phyloP scores from a whole-genome alignment of 2,888 invertebrate genomes.

The Drosophila yooni region DNA sequence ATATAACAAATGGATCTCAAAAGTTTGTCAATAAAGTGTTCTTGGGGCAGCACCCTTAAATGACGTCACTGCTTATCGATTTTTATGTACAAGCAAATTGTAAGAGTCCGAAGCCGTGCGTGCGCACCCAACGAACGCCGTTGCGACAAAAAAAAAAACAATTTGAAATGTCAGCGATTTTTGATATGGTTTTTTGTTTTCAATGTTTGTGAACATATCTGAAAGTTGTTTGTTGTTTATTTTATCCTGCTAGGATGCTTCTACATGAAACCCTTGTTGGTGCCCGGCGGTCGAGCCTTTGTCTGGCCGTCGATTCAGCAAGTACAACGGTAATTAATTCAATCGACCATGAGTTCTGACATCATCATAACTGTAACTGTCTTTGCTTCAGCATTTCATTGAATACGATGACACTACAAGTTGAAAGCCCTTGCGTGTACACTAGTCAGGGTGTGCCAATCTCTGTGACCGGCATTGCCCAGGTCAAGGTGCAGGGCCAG shows the following conservation, averaged over 20 bases:
- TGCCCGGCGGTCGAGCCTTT: constrained; percentile 98
- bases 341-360: constrained; percentile 34
- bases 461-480: constrained; percentile 98
- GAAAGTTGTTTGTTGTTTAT: background rate
- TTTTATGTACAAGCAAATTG: constrained; percentile 65
- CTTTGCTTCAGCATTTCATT: constrained; percentile 91
- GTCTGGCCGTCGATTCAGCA: constrained; percentile 97
- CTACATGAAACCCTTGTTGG: constrained; percentile 95
- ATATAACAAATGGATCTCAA: background rate
- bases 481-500: constrained; percentile 93
- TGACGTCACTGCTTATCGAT: constrained; percentile 81
- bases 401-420: constrained; percentile 98
- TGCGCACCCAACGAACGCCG: constrained; percentile 58
- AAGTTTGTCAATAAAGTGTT: constrained; percentile 24
- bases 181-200: constrained; percentile 21
- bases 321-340: constrained; percentile 89
- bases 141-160: constrained; percentile 27
- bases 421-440: constrained; percentile 97
- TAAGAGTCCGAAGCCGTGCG: constrained; percentile 54
- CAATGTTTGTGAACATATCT: constrained; percentile 41
- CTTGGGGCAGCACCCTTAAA: constrained; percentile 44
- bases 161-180: background rate
- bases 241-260: constrained; percentile 91
- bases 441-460: constrained; percentile 98
- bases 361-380: constrained; percentile 13